Base-by-base conservation (phyloP, 2,113 vertebrate species). In the Sceloporus undulatus region DNA sequence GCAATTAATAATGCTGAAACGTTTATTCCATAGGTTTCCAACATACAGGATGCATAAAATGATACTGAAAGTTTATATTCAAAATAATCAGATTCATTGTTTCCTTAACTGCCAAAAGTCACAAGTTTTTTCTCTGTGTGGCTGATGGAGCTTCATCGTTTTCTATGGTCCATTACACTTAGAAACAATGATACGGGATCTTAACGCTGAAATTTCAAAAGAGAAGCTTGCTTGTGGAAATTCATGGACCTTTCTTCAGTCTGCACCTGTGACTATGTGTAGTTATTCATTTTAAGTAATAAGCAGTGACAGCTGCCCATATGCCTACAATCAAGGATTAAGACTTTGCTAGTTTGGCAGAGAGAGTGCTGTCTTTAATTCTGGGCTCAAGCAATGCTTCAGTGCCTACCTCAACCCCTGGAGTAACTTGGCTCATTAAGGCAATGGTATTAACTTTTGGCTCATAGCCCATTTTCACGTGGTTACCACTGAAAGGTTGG, bases 51-150 rank as follows among this genome's bases (percentile, higher is more conserved):
- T 34, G 40, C 40, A 34, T 6, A 38, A 48, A 85, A 23, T 19
- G 77, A 88, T 90, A 78, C 16, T 48, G 6, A 38, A 40, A 91
- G 70, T 74, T 84, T 73, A 85, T 87, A 85, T 80, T 76, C 79
- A 23, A 87, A 91, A 85, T 77, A 85, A 89, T 88, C 62, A 2
- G 81, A 91, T 66, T 3, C 59, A 66, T 74, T 29, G 9, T 0
- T 52, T 48, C 29, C 59, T 74, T 18, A 73, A 68, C 81, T 84
- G 89, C 62, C 71, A 73, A 87, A 82, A 78, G 18, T 25, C 56
- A 76, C 81, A 84, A 1, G 42, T 65, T 88, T 85, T 48, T 91
- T 78, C 19, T 3, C 8, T 25, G 7, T 82, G 77, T 88, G n/a
- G 54, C 59, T 38, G 38, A 42, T 9, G 29, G 62, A 78, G n/a